These are phyloP conservation scores for Scaptomyza parva DNA, from an alignment of 2,888 invertebrate genomes.

Conservation along the genomic window DNA sequence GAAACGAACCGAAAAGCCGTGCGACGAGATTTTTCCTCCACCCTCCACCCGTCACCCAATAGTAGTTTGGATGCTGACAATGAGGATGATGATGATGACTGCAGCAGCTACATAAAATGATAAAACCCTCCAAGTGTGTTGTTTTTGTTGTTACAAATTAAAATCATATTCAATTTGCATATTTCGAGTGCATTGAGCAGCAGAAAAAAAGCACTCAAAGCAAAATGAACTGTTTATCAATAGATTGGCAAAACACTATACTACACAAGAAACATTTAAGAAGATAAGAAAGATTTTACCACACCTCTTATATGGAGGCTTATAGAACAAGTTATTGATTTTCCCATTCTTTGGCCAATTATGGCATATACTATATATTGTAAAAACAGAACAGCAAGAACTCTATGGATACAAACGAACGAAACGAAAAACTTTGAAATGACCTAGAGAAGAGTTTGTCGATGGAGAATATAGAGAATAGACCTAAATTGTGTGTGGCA, in stretches of 20 bases:
- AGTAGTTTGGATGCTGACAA: conserved; percentile 50
- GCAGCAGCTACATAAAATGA: conserved; percentile 16
- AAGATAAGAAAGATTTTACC: no score
- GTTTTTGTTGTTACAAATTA: conserved; percentile 67
- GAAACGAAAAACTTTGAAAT: conserved; percentile 41
- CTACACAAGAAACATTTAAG: no score
- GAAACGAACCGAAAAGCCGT: conserved; percentile 23
- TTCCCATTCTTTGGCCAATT: background rate
- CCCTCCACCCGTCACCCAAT: conserved; percentile 17
- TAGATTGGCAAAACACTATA: background rate
- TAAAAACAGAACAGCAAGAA: conserved; percentile 16
- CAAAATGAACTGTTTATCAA: conserved; percentile 3
- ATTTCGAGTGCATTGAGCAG: conserved; percentile 23
- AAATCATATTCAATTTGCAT: conserved; percentile 82
- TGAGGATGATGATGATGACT: conserved; percentile 46
- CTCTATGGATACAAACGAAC: conserved; percentile 42
- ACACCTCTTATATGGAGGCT: no score
- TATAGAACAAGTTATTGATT: no score
- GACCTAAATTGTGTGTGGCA: background rate
- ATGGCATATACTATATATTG: conserved; percentile 11
- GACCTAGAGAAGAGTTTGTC: conserved; percentile 38
- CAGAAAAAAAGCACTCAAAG: conserved; percentile 15
- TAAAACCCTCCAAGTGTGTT: background rate
- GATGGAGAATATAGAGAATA: no score
- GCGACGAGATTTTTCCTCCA: conserved; percentile 3